Evolutionary conservation across 2,797 vertebrate species (phyloP), one percentile per base, ranked within the genome.

Genomic region (Gouania willdenowi): DNA sequence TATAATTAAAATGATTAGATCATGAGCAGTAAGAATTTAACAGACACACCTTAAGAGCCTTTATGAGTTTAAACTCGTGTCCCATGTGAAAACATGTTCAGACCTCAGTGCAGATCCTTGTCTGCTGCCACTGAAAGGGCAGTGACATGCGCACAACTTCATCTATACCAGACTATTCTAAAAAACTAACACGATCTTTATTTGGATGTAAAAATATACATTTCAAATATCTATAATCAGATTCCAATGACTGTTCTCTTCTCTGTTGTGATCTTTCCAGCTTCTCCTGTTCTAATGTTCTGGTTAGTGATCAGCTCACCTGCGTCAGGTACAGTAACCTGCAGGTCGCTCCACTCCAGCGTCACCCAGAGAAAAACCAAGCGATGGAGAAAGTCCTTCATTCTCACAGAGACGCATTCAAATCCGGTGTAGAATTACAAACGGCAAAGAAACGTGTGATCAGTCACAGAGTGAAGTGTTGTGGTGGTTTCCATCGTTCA

Each of bases 231-330:
- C n/a, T n/a, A n/a, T n/a, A n/a, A n/a, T n/a, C n/a, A n/a, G n/a
- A n/a, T n/a, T n/a, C n/a, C n/a, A n/a, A n/a, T n/a, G n/a, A n/a
- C n/a, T n/a, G n/a, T n/a, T n/a, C n/a, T n/a, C n/a, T n/a, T n/a
- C n/a, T n/a, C n/a, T n/a, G n/a, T n/a, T n/a, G n/a, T n/a, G n/a
- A 14, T 5, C 6, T 13, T 7, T 28, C 7, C 6, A 2, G 1
- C 1, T 14, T 11, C 2, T 4, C 4, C 22, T 0, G 7, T 17
- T 20, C 4, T 0, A 4, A 4, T 17, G 8, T 6, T 6, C 13
- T 3, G 15, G 4, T 8, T 4, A 3, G 16, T 18, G 17, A 6
- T 37, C 5, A 7, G 41, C 81, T 84, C 70, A 82, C 81, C 77
- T 81, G 75, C 27, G 20, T 34, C 75, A 73, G 66, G 70, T 66